Conservation (phyloP, 2,113 vertebrate genomes). For the Heterochromis multidens region DNA sequence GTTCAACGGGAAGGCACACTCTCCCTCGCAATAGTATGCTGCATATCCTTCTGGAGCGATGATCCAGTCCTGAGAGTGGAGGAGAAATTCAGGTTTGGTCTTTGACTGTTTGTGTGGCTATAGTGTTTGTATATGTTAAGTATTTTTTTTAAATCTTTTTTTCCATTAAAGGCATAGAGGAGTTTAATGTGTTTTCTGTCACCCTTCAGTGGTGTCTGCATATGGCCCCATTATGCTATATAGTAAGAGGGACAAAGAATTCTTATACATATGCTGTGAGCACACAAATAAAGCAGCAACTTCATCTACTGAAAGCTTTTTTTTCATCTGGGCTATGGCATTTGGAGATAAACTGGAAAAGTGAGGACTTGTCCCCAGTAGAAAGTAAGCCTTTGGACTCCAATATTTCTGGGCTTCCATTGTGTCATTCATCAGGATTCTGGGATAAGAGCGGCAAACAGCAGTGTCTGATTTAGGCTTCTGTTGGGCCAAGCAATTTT, state of each 20-base stretch:
- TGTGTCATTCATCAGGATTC: neutral
- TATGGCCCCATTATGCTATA: neutral
- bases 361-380: no score
- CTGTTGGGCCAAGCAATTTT: neutral
- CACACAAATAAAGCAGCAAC: neutral
- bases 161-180: neutral
- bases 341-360: no score
- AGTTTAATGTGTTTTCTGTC: neutral
- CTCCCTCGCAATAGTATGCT: slow-evolving; percentile 96
- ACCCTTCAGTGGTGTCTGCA: neutral
- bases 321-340: no score
- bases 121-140: neutral
- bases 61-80: slow-evolving; percentile 89
- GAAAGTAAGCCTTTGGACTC: no score
- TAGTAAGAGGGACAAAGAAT: neutral
- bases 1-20: slow-evolving; percentile 95
- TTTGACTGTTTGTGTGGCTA: neutral
- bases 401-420: neutral
- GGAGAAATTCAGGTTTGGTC: neutral
- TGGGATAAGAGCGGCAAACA: neutral
- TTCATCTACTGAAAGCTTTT: neutral
- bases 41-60: slow-evolving; percentile 96
- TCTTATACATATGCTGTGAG: neutral
- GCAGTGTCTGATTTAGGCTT: neutral
- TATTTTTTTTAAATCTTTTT: neutral